phyloP scores from a whole-genome alignment of 2,888 invertebrate species.

The Eilema griseolum region DNA sequence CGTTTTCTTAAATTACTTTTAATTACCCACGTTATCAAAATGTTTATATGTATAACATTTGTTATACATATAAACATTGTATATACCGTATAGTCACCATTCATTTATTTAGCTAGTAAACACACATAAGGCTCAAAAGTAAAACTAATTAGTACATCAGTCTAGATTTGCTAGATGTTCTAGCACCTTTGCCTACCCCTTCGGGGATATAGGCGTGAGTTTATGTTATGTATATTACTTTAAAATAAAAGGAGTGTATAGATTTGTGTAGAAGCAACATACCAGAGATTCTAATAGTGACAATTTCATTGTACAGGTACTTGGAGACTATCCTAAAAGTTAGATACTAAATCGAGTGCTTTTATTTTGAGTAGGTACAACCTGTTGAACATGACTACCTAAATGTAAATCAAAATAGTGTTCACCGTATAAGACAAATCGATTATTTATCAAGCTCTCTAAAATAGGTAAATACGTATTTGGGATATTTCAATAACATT shows the following conservation, averaged over 20 bases:
- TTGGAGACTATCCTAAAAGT: background rate
- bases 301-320: background rate
- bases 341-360: background rate
- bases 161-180: too few relatives aligned
- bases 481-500: slow-evolving; percentile 10
- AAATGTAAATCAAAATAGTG: background rate
- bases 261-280: background rate
- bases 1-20: background rate
- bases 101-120: background rate
- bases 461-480: slow-evolving; percentile 5
- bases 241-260: too few relatives aligned
- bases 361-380: background rate
- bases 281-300: background rate
- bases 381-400: background rate
- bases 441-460: background rate
- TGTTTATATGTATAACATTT: too few relatives aligned
- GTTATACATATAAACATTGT: too few relatives aligned
- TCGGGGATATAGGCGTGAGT: too few relatives aligned
- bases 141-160: background rate
- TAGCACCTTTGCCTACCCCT: too few relatives aligned
- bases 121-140: background rate
- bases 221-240: background rate
- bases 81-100: background rate
- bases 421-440: background rate
- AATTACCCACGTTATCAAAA: too few relatives aligned